Evolutionary conservation across 2,888 invertebrate species (phyloP).

Genomic region (Macropis europaea): DNA sequence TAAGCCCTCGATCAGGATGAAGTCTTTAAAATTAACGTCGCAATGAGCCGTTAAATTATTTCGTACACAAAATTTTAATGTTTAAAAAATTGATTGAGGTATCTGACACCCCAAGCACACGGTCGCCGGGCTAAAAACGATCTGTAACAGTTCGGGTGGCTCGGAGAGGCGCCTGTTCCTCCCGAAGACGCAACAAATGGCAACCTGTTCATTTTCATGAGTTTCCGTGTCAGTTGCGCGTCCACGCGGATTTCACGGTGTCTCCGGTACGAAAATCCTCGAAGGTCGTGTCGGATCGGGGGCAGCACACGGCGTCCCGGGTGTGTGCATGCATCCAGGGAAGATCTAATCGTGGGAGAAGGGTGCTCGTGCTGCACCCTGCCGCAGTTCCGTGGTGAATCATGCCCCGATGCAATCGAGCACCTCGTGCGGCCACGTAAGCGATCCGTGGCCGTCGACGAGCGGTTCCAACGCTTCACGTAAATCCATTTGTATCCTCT

Average conservation of each 20-base stretch:
- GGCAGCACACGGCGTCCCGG: constrained; percentile 9
- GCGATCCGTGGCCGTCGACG: constrained; percentile 29
- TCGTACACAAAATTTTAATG: too few relatives aligned
- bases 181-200: too few relatives aligned
- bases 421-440: constrained; percentile 3
- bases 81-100: too few relatives aligned
- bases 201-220: too few relatives aligned
- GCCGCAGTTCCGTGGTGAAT: constrained; percentile 53
- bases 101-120: too few relatives aligned
- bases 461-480: constrained; percentile 7
- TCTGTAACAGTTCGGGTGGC: too few relatives aligned
- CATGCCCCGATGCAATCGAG: constrained; percentile 47
- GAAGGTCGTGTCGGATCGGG: constrained; percentile 10
- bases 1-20: too few relatives aligned
- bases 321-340: constrained; percentile 27
- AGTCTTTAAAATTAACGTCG: too few relatives aligned
- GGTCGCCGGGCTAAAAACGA: too few relatives aligned
- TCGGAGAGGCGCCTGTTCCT: too few relatives aligned
- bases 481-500: constrained; percentile 39
- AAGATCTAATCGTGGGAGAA: constrained; percentile 44
- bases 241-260: not conserved
- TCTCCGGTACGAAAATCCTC: not conserved
- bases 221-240: too few relatives aligned
- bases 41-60: too few relatives aligned
- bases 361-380: constrained; percentile 51